Evolutionary conservation across 2,888 invertebrate species (phyloP).

Genomic region (Phlogophora meticulosa): DNA sequence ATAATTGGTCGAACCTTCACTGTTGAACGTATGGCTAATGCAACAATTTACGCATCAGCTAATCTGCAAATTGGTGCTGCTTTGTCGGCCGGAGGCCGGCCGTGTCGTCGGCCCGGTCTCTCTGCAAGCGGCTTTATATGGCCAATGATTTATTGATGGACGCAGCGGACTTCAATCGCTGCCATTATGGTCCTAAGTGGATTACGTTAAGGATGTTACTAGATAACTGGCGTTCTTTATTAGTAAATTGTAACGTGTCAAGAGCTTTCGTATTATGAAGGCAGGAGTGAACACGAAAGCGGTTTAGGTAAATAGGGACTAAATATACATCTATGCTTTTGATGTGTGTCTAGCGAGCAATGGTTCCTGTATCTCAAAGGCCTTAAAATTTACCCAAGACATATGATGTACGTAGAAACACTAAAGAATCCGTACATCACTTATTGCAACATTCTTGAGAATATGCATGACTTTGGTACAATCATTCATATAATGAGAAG

Average conservation of each 20-base stretch:
- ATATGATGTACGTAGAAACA: not conserved
- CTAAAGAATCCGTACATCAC: not conserved
- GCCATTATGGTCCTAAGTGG: constrained; percentile 39
- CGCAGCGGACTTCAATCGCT: constrained; percentile 52
- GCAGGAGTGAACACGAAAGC: not conserved
- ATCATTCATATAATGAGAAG: not conserved
- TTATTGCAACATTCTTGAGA: not conserved
- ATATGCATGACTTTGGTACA: not conserved
- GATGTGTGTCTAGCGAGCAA: no score
- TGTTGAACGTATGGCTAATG: constrained; percentile 82
- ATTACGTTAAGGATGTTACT: constrained; percentile 40
- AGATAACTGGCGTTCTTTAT: constrained; percentile 34
- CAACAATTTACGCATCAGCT: constrained; percentile 89
- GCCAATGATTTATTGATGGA: constrained; percentile 54
- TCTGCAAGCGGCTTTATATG: constrained; percentile 73
- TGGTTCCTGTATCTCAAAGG: not conserved
- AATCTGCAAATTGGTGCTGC: constrained; percentile 88
- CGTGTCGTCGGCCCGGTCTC: constrained; percentile 72
- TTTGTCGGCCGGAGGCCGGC: constrained; percentile 80
- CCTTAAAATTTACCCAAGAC: not conserved
- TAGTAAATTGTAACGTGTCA: constrained; percentile 24
- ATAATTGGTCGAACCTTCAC: constrained; percentile 81
- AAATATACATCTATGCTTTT: no score
- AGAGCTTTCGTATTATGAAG: not conserved
- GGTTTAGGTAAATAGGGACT: no score